phyloP scores from a whole-genome alignment of 2,888 invertebrate genomes.

The Philopedon plagiatum region DNA sequence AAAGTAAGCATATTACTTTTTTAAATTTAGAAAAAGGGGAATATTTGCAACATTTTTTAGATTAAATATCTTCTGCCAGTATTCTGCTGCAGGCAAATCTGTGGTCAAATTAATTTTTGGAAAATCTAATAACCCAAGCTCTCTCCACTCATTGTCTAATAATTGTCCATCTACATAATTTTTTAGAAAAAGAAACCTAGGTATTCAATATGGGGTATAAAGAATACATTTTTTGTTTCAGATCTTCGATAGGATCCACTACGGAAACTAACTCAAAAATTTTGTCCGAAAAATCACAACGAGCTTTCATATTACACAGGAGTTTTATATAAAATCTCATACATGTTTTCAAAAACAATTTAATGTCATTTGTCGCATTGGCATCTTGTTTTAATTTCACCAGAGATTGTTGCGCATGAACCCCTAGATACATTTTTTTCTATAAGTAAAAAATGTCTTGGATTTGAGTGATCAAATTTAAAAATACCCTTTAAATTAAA shows the following conservation, averaged over 20 bases:
- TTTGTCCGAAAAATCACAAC: slow-evolving; percentile 14
- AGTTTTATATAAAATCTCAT: slow-evolving; percentile 32
- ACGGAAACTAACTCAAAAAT: slow-evolving; percentile 31
- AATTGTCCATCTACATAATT: background rate
- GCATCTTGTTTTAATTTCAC: slow-evolving; percentile 3
- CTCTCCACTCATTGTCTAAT: background rate
- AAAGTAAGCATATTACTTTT: slow-evolving; percentile 2
- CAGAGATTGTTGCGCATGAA: slow-evolving; percentile 16
- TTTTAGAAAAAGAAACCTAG: slow-evolving; percentile 37
- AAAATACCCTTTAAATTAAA: background rate
- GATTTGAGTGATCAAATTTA: slow-evolving; percentile 6
- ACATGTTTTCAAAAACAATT: slow-evolving; percentile 23
- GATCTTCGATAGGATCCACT: slow-evolving; percentile 34
- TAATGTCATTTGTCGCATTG: background rate
- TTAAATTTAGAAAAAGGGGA: background rate
- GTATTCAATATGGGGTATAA: background rate
- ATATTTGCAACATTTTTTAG: background rate
- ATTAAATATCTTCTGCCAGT: background rate
- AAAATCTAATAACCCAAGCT: background rate
- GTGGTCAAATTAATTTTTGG: background rate
- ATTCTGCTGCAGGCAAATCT: background rate
- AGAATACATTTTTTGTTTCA: background rate
- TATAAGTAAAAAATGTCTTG: background rate
- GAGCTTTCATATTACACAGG: slow-evolving; percentile 26
- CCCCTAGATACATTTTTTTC: slow-evolving; percentile 31